Percentiles rank a stretch among this genome's conserved stretches.
Conservation (phyloP, 2,113 vertebrate genomes). For the Antechinus flavipes region DNA sequence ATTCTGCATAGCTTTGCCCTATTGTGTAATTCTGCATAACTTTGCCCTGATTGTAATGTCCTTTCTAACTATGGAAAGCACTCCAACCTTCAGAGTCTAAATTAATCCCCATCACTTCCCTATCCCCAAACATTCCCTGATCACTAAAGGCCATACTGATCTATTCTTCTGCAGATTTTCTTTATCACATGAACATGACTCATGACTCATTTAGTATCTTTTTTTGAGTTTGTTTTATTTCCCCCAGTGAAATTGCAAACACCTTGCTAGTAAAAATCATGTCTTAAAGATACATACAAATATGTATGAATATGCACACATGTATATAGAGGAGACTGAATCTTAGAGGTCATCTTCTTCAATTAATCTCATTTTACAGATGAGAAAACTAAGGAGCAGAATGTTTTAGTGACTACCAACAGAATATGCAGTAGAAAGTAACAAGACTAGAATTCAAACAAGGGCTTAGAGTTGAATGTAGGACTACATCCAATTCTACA, state of each 20-base stretch:
- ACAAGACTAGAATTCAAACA: neutral
- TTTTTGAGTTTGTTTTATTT: neutral
- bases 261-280: neutral
- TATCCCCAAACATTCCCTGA: neutral
- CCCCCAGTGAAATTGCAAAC: neutral
- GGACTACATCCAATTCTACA: neutral
- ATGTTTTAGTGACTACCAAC: neutral
- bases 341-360: neutral
- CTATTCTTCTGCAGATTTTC: neutral
- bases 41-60: neutral
- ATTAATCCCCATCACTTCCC: neutral
- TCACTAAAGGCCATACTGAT: neutral
- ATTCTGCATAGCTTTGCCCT: neutral
- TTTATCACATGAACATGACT: neutral
- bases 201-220: neutral
- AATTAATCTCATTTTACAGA: neutral
- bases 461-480: neutral
- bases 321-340: neutral
- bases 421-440: neutral
- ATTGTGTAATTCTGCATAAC: neutral
- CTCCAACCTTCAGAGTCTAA: neutral
- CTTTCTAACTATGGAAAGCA: neutral
- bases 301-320: neutral
- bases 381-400: neutral
- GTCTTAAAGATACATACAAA: neutral